These are phyloP conservation scores for Endotricha flammealis DNA, from an alignment of 2,888 invertebrate genomes.

Conservation along the genomic window DNA sequence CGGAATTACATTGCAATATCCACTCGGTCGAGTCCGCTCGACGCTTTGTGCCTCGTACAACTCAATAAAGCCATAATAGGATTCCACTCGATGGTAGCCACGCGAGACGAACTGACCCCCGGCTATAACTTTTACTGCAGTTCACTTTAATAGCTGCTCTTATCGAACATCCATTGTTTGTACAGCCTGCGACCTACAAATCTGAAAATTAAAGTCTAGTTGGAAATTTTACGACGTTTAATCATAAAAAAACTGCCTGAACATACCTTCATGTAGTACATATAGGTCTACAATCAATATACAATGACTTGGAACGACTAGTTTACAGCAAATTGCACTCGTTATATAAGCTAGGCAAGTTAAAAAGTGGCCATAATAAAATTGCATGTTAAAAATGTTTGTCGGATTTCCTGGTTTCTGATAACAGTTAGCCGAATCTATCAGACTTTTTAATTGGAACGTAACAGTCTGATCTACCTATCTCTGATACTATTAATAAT, in stretches of 20 bases:
- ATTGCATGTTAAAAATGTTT: too few species aligned
- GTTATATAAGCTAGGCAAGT: too few species aligned
- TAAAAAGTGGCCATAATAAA: too few species aligned
- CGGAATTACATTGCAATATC: constrained; percentile 35
- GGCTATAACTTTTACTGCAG: constrained; percentile 37
- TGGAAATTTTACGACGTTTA: not conserved
- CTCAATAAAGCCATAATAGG: constrained; percentile 71
- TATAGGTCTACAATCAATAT: too few species aligned
- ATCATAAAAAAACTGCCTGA: constrained; percentile 11
- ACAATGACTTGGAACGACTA: too few species aligned
- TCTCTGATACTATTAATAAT: too few species aligned
- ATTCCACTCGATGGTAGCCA: constrained; percentile 60
- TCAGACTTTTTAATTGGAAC: too few species aligned
- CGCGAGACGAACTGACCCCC: constrained; percentile 49
- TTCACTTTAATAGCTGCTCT: constrained; percentile 28
- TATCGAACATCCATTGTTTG: constrained; percentile 47
- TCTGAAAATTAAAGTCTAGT: constrained; percentile 17
- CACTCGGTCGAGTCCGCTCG: constrained; percentile 25
- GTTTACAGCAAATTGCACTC: too few species aligned
- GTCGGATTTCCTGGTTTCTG: too few species aligned
- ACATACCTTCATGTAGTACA: not conserved
- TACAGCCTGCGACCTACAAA: constrained; percentile 43
- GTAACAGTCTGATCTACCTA: too few species aligned
- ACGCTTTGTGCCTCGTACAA: constrained; percentile 53
- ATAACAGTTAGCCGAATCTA: not conserved